phyloP scores from a whole-genome alignment of 2,113 vertebrate species.

The Podarcis muralis region DNA sequence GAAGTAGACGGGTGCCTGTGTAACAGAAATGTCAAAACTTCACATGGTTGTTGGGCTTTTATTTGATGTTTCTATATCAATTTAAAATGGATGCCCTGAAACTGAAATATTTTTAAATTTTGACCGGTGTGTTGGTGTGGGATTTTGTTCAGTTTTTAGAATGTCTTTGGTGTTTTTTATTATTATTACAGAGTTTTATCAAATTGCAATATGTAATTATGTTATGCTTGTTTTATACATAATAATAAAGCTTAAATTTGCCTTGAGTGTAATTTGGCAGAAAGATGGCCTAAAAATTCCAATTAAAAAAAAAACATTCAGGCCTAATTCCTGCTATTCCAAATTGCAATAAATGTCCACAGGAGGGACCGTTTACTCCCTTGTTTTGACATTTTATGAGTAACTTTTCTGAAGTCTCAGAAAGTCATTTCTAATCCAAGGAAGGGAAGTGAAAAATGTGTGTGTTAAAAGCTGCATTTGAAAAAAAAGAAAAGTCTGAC shows the following conservation, averaged over 20 bases:
- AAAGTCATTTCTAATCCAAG: slow-evolving; percentile 14
- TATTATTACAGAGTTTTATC: not conserved
- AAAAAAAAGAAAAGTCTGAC: slow-evolving; percentile 50
- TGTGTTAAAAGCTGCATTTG: not conserved
- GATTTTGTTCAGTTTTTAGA: not conserved
- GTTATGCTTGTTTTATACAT: not conserved
- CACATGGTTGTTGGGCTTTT: not conserved
- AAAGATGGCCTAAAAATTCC: not conserved
- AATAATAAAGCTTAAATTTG: not conserved
- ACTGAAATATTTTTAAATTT: not conserved
- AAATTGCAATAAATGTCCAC: not conserved
- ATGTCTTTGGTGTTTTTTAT: not conserved
- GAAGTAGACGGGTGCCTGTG: not conserved
- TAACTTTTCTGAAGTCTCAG: slow-evolving; percentile 2
- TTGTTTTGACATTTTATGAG: not conserved
- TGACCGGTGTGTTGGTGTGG: not conserved
- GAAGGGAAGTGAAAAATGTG: slow-evolving; percentile 17
- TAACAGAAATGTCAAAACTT: not conserved
- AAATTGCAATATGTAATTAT: not conserved
- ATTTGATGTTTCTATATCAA: not conserved
- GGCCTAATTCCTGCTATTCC: not conserved
- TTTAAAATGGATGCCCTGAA: not conserved
- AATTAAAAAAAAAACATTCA: not conserved
- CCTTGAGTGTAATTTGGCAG: too few species aligned
- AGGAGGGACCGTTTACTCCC: not conserved